These are phyloP conservation scores for Erpornis zantholeuca DNA, from an alignment of 2,113 vertebrate species.

Conservation along the genomic window DNA sequence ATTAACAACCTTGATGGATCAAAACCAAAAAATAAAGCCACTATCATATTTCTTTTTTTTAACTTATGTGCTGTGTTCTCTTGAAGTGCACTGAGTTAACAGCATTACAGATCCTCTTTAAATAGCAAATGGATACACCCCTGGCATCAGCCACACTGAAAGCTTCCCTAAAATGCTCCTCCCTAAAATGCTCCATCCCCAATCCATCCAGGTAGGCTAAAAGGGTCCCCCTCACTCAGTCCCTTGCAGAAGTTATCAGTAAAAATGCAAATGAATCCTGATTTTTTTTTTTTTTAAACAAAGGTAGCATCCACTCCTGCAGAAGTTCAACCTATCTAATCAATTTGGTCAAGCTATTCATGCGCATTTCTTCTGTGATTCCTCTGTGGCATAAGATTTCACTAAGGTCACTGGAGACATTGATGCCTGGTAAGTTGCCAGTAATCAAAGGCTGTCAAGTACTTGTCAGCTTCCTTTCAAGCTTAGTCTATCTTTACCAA, in stretches of 20 bases:
- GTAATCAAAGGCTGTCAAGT: background rate
- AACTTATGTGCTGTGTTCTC: background rate
- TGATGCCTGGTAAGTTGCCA: background rate
- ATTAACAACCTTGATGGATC: background rate
- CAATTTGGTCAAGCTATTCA: background rate
- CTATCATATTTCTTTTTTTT: background rate
- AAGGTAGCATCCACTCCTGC: background rate
- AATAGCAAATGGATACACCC: background rate
- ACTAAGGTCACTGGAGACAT: background rate
- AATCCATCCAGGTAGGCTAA: background rate
- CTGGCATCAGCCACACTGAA: background rate
- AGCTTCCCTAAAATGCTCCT: background rate
- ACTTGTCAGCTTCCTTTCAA: background rate
- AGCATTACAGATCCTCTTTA: background rate
- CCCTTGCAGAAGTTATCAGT: background rate
- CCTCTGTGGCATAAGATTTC: background rate
- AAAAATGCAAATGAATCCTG: background rate
- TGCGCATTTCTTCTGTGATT: background rate
- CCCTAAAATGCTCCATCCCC: background rate
- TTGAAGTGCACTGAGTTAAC: background rate
- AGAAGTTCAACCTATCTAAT: background rate
- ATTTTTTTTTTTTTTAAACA: background rate
- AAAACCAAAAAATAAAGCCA: background rate
- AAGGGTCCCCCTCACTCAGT: background rate
- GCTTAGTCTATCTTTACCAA: background rate